Evolutionary conservation across 1,140 invertebrate genomes (phyloP), one percentile per base, ranked within the genome.

Genomic region (Phortica variegata): DNA sequence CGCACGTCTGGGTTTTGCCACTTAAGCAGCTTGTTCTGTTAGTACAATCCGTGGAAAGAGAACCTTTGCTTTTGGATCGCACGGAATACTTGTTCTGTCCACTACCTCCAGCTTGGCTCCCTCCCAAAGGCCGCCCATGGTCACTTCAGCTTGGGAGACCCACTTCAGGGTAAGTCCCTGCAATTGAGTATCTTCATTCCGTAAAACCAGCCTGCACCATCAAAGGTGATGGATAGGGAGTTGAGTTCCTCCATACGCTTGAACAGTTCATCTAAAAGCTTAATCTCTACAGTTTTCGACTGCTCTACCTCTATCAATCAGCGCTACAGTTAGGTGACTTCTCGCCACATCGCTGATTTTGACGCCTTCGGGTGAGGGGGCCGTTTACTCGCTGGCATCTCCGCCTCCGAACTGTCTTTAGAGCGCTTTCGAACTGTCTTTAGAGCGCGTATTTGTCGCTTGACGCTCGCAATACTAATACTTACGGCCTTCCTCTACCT

Each of bases 121-220:
- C 3, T 21, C 17, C 12, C 20, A 6, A n/a, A 21, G 8, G 8
- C 23, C 12, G 2, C 18, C 39, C 23, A 18, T 41, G 2, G 19
- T n/a, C 5, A 21, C 16, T 8, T 19, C 39, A 2, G 23, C n/a
- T 9, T 41, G 17, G 6, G 19, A 19, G 6, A 23, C 23, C 13
- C 20, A 23, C 12, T 41, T 41, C 5, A 26, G 23, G 39, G 41
- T 43, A 16, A n/a, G 17, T 43, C 41, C 12, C 17, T 43, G 26
- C 21, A 43, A 3, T 10, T 31, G 2, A 43, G 9, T 3, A 43
- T 43, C 17, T 43, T 43, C 16, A 43, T 26, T 2, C 13, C 41
- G 12, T 31, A 31, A 5, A 42, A 13, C 19, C 39, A 42, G 20
- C 19, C 21, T 6, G 39, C 21, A 23, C 39, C 19, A 42, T 26